phyloP scores from a whole-genome alignment of 64 coral and sea anemone genomes.

The Montipora efflorescens region DNA sequence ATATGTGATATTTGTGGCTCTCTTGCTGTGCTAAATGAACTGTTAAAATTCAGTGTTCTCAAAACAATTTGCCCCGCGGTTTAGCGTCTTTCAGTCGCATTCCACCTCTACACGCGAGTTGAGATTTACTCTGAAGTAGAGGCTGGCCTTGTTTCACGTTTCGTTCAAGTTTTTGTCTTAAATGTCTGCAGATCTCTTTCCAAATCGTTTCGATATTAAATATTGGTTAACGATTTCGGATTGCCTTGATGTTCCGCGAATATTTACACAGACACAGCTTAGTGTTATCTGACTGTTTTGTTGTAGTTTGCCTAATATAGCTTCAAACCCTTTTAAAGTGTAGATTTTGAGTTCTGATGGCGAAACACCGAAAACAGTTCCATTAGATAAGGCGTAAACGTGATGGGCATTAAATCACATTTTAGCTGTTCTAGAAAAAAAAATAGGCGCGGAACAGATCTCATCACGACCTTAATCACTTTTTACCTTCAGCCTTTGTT shows the following conservation, averaged over 20 bases:
- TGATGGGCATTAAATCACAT: too few species aligned
- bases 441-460: too few species aligned
- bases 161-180: background rate
- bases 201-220: background rate
- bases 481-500: background rate
- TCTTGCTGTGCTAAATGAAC: background rate
- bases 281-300: background rate
- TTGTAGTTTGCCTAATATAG: background rate
- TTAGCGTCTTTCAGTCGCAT: too few species aligned
- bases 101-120: background rate
- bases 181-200: background rate
- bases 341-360: background rate
- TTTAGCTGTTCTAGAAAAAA: too few species aligned
- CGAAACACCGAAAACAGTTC: background rate
- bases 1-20: background rate
- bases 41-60: background rate
- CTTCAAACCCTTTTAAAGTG: background rate
- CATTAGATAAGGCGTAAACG: too few species aligned
- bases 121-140: background rate
- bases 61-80: background rate
- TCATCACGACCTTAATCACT: too few species aligned
- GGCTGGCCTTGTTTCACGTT: background rate
- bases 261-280: background rate
- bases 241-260: background rate
- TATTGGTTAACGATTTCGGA: background rate